These are phyloP conservation scores for Troides aeacus DNA, from an alignment of 2,888 invertebrate genomes.

Conservation along the genomic window DNA sequence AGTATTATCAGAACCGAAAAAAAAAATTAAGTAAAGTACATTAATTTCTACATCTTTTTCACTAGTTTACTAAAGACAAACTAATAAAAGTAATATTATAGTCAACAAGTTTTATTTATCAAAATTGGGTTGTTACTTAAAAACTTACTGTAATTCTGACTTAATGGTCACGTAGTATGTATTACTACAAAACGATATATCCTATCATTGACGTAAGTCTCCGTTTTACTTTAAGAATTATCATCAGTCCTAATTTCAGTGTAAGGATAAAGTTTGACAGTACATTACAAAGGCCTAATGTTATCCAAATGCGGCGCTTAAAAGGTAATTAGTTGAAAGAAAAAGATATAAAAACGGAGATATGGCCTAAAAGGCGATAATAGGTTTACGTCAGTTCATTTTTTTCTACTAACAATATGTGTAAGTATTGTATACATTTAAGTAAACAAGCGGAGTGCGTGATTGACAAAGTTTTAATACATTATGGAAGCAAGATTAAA, in stretches of 20 bases:
- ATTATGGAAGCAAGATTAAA: no score
- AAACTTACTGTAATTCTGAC: neutral
- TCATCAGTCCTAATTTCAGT: slow-evolving; percentile 17
- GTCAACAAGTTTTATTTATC: no score
- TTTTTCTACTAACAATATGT: neutral
- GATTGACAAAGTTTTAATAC: neutral
- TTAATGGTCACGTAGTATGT: neutral
- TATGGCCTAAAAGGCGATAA: neutral
- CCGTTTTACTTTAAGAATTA: slow-evolving; percentile 17
- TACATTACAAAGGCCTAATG: slow-evolving; percentile 18
- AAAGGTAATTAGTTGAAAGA: slow-evolving; percentile 20
- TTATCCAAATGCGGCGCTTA: slow-evolving; percentile 21
- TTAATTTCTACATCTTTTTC: no score
- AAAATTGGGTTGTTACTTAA: neutral
- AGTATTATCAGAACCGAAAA: neutral
- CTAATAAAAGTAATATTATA: no score
- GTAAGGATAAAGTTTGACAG: slow-evolving; percentile 1
- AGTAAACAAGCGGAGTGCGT: neutral
- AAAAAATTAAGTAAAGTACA: neutral
- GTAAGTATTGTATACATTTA: neutral
- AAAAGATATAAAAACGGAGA: slow-evolving; percentile 11
- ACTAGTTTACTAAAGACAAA: no score
- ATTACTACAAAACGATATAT: neutral
- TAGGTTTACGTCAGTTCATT: neutral
- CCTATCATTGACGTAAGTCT: slow-evolving; percentile 2